These are phyloP conservation scores for Theropithecus gelada DNA, from an alignment of 2,113 vertebrate genomes.

Conservation along the genomic window DNA sequence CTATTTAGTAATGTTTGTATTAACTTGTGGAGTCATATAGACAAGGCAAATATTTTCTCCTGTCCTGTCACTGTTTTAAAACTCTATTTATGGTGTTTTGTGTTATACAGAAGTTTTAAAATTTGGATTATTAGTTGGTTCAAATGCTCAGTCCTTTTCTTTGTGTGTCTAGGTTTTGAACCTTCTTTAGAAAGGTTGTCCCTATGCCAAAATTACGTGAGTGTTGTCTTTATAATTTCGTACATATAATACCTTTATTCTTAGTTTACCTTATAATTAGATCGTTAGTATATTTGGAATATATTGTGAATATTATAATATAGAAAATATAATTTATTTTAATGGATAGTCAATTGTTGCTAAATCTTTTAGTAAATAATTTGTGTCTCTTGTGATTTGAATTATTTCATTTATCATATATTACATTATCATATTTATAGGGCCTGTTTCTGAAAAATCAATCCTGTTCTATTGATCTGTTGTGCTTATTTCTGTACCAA, in stretches of 20 bases:
- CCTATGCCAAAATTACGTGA: neutral
- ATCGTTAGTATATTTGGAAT: neutral
- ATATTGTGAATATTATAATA: neutral
- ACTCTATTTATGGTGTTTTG: neutral
- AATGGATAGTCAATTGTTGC: neutral
- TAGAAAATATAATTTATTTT: neutral
- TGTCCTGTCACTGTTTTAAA: neutral
- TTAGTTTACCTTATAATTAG: neutral
- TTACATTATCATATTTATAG: conserved; percentile 11
- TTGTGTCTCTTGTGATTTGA: neutral
- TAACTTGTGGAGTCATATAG: neutral
- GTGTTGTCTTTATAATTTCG: neutral
- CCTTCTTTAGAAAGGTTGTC: neutral
- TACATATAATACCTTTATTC: neutral
- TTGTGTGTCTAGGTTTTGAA: neutral
- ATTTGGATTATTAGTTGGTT: neutral
- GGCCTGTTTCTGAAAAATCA: neutral
- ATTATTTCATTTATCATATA: neutral
- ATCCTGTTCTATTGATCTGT: neutral
- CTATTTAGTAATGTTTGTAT: neutral
- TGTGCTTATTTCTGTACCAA: neutral
- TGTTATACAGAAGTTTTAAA: neutral
- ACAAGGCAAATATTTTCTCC: neutral
- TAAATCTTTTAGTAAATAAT: conserved; percentile 19
- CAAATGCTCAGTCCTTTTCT: neutral